Percentiles rank a stretch among this genome's conserved stretches.
These are phyloP conservation scores for Tipula lateralis DNA, from an alignment of 2,888 invertebrate genomes.

Conservation along the genomic window DNA sequence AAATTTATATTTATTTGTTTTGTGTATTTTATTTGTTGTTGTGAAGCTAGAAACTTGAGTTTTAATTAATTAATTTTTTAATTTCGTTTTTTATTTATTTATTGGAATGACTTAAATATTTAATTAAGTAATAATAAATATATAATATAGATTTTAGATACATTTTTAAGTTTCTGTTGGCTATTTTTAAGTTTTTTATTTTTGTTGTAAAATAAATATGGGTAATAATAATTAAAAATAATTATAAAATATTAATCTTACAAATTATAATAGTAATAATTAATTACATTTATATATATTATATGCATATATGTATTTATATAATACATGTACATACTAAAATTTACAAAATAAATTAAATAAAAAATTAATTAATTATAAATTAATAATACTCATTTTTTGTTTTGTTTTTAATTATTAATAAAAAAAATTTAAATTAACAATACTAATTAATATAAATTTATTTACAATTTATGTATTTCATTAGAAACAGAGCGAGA, in stretches of 20 bases:
- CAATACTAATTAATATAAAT: neutral
- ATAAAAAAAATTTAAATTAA: neutral
- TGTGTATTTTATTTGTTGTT: neutral
- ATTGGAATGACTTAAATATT: slow-evolving; percentile 24
- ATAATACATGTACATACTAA: no score
- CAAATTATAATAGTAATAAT: slow-evolving; percentile 9
- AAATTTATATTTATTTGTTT: neutral
- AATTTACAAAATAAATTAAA: slow-evolving; percentile 24
- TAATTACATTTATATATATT: neutral
- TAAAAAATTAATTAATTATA: slow-evolving; percentile 19
- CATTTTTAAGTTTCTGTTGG: slow-evolving; percentile 7
- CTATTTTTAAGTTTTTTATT: slow-evolving; percentile 4
- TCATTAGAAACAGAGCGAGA: neutral
- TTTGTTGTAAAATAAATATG: neutral
- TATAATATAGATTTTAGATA: neutral
- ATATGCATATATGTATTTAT: neutral
- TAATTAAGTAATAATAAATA: slow-evolving; percentile 11
- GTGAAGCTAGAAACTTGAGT: neutral
- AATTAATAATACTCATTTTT: slow-evolving; percentile 24
- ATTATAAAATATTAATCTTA: neutral
- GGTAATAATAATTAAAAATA: neutral
- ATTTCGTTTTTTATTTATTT: neutral
- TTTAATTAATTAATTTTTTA: neutral
- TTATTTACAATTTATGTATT: neutral
- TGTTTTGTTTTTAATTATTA: neutral